phyloP scores from a whole-genome alignment of 2,888 invertebrate species.

The Arctia plantaginis region DNA sequence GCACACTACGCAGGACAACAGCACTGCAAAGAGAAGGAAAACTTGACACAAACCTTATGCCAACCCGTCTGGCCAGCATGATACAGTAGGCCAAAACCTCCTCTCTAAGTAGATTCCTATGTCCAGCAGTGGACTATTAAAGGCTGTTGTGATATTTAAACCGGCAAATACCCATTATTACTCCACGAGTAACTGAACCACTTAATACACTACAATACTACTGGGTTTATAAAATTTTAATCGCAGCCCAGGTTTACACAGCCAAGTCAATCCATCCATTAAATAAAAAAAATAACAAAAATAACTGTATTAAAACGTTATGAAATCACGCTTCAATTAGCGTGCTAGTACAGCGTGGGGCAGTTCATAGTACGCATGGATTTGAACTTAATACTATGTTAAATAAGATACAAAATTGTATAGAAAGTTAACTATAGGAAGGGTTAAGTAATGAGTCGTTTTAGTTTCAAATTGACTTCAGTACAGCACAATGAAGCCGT shows the following conservation, averaged over 20 bases:
- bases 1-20: too few relatives aligned
- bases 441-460: conserved; percentile 64
- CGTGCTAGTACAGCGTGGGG: conserved; percentile 32
- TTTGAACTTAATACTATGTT: conserved; percentile 10
- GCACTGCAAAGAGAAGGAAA: too few relatives aligned
- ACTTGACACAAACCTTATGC: too few relatives aligned
- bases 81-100: too few relatives aligned
- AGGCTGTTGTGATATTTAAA: too few relatives aligned
- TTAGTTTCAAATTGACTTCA: conserved; percentile 62
- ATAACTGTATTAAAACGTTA: conserved; percentile 59
- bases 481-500: conserved; percentile 49
- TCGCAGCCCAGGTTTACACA: conserved; percentile 37
- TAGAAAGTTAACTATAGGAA: conserved; percentile 38
- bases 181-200: not conserved
- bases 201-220: not conserved
- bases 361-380: conserved; percentile 14
- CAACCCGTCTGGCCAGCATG: too few relatives aligned
- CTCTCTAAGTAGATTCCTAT: too few relatives aligned
- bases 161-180: not conserved
- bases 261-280: conserved; percentile 41
- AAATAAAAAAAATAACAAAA: conserved; percentile 53
- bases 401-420: conserved; percentile 29
- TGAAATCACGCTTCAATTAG: conserved; percentile 52
- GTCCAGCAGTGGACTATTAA: too few relatives aligned
- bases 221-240: conserved; percentile 15